Evolutionary conservation across 2,113 vertebrate species (phyloP).

Genomic region (Megalops atlanticus): DNA sequence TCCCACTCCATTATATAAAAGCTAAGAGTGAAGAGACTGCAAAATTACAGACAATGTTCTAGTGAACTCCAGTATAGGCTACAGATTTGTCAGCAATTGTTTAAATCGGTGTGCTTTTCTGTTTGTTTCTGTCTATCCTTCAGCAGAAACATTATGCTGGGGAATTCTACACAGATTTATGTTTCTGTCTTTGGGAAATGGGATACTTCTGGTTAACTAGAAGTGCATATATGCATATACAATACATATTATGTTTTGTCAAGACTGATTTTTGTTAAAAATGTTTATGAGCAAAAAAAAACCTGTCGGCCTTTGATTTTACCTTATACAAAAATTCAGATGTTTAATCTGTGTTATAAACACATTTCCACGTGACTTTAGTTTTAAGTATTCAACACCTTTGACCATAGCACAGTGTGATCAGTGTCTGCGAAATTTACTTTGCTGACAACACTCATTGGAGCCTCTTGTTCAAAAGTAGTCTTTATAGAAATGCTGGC

Average conservation of each 20-base stretch:
- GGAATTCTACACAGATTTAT: neutral
- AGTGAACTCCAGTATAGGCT: neutral
- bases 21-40: neutral
- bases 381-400: conserved; percentile 58
- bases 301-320: conserved; percentile 35
- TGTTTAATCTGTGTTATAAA: conserved; percentile 52
- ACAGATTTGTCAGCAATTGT: neutral
- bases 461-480: conserved; percentile 57
- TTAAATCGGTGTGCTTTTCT: neutral
- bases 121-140: neutral
- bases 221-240: conserved; percentile 21
- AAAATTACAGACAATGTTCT: neutral
- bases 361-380: conserved; percentile 60
- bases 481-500: conserved; percentile 52
- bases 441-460: conserved; percentile 53
- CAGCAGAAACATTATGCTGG: no score
- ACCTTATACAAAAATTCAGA: conserved; percentile 31
- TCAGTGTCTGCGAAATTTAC: conserved; percentile 23
- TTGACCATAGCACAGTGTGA: conserved; percentile 39
- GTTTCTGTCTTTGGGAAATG: neutral
- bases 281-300: no score
- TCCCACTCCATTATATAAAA: neutral
- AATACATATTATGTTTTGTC: conserved; percentile 12
- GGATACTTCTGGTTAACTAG: conserved; percentile 29
- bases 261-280: no score